These are phyloP conservation scores for Chelonoidis abingdonii DNA, from an alignment of 2,113 vertebrate species.

Conservation along the genomic window DNA sequence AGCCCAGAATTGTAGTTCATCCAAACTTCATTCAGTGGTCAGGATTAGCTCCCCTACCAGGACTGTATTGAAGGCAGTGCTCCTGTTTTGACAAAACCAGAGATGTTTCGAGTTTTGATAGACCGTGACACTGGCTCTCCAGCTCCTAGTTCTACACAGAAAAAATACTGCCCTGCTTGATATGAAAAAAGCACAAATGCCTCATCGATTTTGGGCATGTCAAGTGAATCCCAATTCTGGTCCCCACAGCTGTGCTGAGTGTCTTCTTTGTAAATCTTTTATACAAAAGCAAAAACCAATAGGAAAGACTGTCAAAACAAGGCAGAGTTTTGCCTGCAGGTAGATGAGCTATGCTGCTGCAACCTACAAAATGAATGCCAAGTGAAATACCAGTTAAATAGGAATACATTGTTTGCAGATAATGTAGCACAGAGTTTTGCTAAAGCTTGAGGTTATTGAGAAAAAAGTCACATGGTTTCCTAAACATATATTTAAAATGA, in stretches of 20 bases:
- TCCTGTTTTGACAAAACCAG: conserved; percentile 6
- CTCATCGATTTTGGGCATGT: background rate
- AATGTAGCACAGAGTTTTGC: conserved; percentile 42
- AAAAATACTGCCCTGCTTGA: background rate
- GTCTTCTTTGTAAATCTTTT: background rate
- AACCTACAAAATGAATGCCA: conserved; percentile 23
- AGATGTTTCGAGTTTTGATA: background rate
- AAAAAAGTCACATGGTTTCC: conserved; percentile 17
- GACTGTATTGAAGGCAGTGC: background rate
- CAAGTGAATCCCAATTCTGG: background rate
- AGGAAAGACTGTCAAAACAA: conserved; percentile 57
- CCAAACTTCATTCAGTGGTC: background rate
- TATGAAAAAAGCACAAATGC: background rate
- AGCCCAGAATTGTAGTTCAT: background rate
- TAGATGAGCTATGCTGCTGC: conserved; percentile 52
- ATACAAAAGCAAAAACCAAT: conserved; percentile 22
- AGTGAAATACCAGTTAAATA: conserved; percentile 50
- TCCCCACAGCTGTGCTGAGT: background rate
- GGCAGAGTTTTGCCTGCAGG: conserved; percentile 59
- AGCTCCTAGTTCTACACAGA: background rate
- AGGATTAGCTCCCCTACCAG: background rate
- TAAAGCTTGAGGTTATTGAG: conserved; percentile 18
- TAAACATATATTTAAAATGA: background rate
- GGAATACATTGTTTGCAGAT: conserved; percentile 32
- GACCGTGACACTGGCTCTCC: background rate